Percentiles rank a stretch among this genome's conserved stretches.
Evolutionary conservation across 2,113 vertebrate species (phyloP).

Genomic region (Cranoglanis bouderius): DNA sequence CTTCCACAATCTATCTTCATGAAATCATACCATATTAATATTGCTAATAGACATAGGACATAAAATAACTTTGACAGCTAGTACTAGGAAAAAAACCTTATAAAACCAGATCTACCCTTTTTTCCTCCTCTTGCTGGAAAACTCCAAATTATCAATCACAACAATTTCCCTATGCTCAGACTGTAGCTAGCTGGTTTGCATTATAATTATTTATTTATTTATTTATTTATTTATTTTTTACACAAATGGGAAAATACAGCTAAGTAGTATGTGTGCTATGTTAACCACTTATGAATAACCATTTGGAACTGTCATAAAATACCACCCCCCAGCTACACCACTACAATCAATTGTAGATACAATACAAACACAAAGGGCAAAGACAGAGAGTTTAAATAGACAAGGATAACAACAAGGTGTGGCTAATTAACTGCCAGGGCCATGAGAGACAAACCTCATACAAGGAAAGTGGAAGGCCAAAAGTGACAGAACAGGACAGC

Average conservation of each 20-base stretch:
- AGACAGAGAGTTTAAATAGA: not conserved
- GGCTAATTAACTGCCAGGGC: not conserved
- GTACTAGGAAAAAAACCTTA: not conserved
- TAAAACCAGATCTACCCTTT: not conserved
- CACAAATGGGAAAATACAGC: not conserved
- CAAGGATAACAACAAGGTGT: not conserved
- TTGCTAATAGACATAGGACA: not conserved
- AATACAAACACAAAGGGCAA: not conserved
- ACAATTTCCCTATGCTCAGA: not conserved
- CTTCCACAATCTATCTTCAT: not conserved
- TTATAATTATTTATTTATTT: too few species aligned
- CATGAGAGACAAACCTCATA: not conserved
- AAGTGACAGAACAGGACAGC: not conserved
- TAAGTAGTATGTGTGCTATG: not conserved
- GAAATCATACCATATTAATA: not conserved
- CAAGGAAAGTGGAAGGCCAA: not conserved
- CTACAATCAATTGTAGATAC: too few species aligned
- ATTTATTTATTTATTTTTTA: not conserved
- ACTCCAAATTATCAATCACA: not conserved
- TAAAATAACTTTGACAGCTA: not conserved
- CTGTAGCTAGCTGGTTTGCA: not conserved
- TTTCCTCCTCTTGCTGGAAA: not conserved
- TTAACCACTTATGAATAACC: not conserved
- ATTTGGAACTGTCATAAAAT: not conserved
- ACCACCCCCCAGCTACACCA: too few species aligned